Evolutionary conservation across 2,113 vertebrate species (phyloP).

Genomic region (Etheostoma spectabile): DNA sequence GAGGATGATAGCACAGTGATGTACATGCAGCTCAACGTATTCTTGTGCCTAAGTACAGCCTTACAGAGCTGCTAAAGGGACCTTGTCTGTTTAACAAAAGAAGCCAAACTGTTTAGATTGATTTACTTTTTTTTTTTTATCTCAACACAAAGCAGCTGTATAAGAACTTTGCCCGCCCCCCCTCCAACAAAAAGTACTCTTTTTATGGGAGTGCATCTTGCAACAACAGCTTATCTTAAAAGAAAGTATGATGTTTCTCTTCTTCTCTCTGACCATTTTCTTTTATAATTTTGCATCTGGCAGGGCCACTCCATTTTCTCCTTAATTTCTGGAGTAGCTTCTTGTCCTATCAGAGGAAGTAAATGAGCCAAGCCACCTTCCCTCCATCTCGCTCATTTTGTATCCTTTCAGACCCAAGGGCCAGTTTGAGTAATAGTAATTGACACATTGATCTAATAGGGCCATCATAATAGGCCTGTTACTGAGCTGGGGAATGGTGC

Average conservation of each 20-base stretch:
- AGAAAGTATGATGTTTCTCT: not conserved
- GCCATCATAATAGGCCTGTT: constrained; percentile 80
- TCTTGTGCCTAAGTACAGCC: not conserved
- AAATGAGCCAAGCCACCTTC: constrained; percentile 61
- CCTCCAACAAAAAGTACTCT: not conserved
- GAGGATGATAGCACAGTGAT: not conserved
- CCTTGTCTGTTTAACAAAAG: not conserved
- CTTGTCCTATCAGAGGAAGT: constrained; percentile 67
- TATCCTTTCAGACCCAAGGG: constrained; percentile 77
- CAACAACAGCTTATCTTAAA: not conserved
- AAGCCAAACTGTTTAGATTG: not conserved
- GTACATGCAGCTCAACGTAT: not conserved
- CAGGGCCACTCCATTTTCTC: constrained; percentile 28
- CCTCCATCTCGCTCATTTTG: constrained; percentile 55
- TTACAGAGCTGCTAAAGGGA: not conserved
- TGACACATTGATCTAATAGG: constrained; percentile 85
- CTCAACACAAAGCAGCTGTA: not conserved
- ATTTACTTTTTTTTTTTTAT: not conserved
- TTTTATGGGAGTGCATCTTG: not conserved
- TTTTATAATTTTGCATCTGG: not conserved
- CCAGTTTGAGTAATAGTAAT: constrained; percentile 83
- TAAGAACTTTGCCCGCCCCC: too few species aligned
- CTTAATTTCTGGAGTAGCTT: constrained; percentile 46
- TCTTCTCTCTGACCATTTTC: not conserved
- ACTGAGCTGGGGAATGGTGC: constrained; percentile 81